Evolutionary conservation across 2,113 vertebrate genomes (phyloP).

Genomic region (Calonectris borealis): DNA sequence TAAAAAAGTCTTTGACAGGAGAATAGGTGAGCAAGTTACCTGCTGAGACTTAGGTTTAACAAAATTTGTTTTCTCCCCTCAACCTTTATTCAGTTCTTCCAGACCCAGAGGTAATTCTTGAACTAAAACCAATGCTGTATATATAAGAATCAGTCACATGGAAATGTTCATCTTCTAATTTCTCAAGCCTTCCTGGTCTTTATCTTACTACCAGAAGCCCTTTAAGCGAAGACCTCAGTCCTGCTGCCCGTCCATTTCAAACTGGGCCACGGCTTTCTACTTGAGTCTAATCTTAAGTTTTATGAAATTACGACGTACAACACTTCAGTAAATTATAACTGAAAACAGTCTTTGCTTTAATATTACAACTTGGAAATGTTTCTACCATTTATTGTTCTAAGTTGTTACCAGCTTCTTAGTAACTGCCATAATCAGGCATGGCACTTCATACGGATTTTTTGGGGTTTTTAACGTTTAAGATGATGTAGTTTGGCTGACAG

Average conservation of each 20-base stretch:
- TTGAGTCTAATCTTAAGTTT: not conserved
- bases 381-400: not conserved
- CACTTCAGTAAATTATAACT: not conserved
- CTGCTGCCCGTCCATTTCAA: not conserved
- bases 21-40: not conserved
- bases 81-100: not conserved
- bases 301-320: not conserved
- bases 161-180: not conserved
- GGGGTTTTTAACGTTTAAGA: not conserved
- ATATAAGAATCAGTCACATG: not conserved
- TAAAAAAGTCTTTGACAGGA: not conserved
- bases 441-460: not conserved
- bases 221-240: not conserved
- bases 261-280: not conserved
- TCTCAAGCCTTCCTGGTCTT: not conserved
- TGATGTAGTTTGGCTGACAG: not conserved
- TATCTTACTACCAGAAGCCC: not conserved
- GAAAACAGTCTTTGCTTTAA: not conserved
- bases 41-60: not conserved
- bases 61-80: not conserved
- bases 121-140: not conserved
- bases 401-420: not conserved
- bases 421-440: not conserved
- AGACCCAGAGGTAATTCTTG: not conserved
- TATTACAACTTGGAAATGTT: not conserved